These are phyloP conservation scores for Parnassius glacialis DNA, from an alignment of 2,888 invertebrate species.

Conservation along the genomic window DNA sequence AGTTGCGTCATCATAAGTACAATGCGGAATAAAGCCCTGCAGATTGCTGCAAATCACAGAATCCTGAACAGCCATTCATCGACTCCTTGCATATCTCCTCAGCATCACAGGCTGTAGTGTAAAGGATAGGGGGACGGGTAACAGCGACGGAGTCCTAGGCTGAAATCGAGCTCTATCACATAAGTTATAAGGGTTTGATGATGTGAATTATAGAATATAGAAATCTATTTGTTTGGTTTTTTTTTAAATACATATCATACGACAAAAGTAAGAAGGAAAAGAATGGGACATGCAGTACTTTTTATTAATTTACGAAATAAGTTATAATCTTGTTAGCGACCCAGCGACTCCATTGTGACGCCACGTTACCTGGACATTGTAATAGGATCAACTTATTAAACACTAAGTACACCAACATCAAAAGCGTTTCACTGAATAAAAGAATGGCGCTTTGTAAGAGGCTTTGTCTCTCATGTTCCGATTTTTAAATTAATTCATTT, in stretches of 20 bases:
- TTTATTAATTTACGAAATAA: conserved; percentile 79
- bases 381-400: conserved; percentile 82
- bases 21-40: too few relatives aligned
- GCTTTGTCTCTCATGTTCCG: conserved; percentile 50
- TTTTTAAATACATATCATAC: neutral
- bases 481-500: conserved; percentile 32
- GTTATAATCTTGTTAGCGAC: conserved; percentile 79
- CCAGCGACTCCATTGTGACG: conserved; percentile 66
- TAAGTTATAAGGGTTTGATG: too few relatives aligned
- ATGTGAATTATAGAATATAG: too few relatives aligned
- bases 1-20: too few relatives aligned
- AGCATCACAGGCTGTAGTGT: too few relatives aligned
- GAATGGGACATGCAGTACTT: conserved; percentile 60
- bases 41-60: too few relatives aligned
- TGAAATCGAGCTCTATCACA: too few relatives aligned
- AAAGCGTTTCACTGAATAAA: conserved; percentile 65
- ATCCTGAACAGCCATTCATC: too few relatives aligned
- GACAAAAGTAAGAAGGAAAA: conserved; percentile 28
- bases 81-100: too few relatives aligned
- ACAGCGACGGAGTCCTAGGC: too few relatives aligned
- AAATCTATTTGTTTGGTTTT: too few relatives aligned
- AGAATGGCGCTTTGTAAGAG: conserved; percentile 71
- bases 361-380: conserved; percentile 75
- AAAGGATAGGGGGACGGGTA: too few relatives aligned
- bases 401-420: conserved; percentile 79